These are phyloP conservation scores for Meandrina meandrites DNA, from an alignment of 92 coral and sea anemone genomes.

Conservation along the genomic window DNA sequence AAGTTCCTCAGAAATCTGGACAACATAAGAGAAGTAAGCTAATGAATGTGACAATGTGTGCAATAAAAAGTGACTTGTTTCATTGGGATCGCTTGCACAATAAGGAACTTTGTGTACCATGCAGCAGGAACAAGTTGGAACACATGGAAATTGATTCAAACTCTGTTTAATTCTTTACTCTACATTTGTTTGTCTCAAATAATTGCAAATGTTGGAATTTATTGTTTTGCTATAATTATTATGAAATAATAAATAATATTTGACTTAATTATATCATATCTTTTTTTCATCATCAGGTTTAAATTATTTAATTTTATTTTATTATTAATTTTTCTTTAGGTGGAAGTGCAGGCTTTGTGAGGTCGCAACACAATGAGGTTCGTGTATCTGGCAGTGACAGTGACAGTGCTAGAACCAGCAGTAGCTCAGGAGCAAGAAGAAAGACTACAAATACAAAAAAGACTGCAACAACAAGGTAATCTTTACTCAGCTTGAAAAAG, in stretches of 20 bases:
- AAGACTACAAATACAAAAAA: constrained; percentile 46
- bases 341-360: constrained; percentile 49
- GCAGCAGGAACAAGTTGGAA: too few relatives aligned
- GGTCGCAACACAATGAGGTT: constrained; percentile 42
- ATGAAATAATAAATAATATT: too few relatives aligned
- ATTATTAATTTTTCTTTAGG: constrained; percentile 12
- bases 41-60: background rate
- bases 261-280: too few relatives aligned
- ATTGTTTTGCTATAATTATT: too few relatives aligned
- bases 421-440: constrained; percentile 75
- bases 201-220: too few relatives aligned
- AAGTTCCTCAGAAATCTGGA: constrained; percentile 51
- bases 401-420: constrained; percentile 72
- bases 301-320: background rate
- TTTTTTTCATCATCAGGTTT: background rate
- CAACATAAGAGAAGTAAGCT: constrained; percentile 67
- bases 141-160: too few relatives aligned
- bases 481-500: background rate
- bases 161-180: too few relatives aligned
- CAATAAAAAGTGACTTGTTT: background rate
- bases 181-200: too few relatives aligned
- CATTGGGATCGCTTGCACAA: too few relatives aligned
- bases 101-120: too few relatives aligned
- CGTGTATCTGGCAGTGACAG: constrained; percentile 57
- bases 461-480: constrained; percentile 56